phyloP scores from a whole-genome alignment of 2,888 invertebrate genomes.

The Archips xylosteana region DNA sequence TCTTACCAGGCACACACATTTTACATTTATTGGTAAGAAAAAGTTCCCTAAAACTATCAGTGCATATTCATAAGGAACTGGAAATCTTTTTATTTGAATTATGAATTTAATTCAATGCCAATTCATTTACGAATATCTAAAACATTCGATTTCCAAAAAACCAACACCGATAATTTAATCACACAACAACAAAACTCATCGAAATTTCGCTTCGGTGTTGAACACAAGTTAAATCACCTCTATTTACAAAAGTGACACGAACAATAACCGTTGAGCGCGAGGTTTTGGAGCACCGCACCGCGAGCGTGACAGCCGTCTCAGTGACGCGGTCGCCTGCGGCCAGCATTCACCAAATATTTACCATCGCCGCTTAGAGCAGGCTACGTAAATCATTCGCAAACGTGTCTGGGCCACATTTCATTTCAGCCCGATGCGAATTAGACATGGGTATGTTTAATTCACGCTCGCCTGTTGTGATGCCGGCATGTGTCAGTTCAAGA shows the following conservation, averaged over 20 bases:
- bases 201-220: not conserved
- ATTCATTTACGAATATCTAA: not conserved
- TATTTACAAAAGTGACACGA: constrained; percentile 32
- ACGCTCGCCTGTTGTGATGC: constrained; percentile 13
- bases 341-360: constrained; percentile 59
- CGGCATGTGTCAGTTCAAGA: constrained; percentile 14
- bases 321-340: constrained; percentile 50
- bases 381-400: constrained; percentile 58
- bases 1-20: not conserved
- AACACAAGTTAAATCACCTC: constrained; percentile 7
- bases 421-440: constrained; percentile 55
- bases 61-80: not conserved
- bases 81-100: not conserved
- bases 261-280: constrained; percentile 33
- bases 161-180: not conserved
- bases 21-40: not conserved
- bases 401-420: constrained; percentile 57
- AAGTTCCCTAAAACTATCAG: not conserved
- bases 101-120: too few relatives aligned
- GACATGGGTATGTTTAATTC: constrained; percentile 41
- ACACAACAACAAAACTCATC: constrained; percentile 2
- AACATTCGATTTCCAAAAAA: not conserved
- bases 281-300: constrained; percentile 43
- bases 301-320: constrained; percentile 38
- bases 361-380: constrained; percentile 47